Evolutionary conservation across 2,797 vertebrate species (phyloP).

Genomic region (Tachyglossus aculeatus): DNA sequence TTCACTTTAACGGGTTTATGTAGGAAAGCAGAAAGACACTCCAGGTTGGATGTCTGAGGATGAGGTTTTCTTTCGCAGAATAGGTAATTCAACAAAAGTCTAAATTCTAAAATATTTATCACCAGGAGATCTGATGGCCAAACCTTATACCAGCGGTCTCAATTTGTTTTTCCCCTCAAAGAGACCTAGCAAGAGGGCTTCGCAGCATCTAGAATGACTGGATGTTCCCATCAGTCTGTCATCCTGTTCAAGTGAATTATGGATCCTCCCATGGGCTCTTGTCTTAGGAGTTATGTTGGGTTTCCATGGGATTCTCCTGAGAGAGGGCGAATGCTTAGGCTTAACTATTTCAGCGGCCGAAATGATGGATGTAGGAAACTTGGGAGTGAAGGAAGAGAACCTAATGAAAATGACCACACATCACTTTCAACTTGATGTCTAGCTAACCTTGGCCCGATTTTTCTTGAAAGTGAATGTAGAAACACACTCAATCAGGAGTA

Average conservation of each 20-base stretch:
- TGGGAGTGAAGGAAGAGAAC: neutral
- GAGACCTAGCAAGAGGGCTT: neutral
- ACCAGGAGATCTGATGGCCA: no score
- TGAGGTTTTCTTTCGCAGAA: no score
- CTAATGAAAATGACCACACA: neutral
- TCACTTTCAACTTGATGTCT: constrained; percentile 11
- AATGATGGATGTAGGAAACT: neutral
- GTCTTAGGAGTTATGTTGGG: neutral
- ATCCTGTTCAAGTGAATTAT: neutral
- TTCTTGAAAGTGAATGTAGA: neutral
- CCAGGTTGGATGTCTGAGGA: no score
- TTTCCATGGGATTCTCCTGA: neutral
- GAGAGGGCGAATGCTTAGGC: neutral
- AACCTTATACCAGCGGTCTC: neutral
- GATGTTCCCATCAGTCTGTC: neutral
- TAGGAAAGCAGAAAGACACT: no score
- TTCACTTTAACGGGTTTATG: no score
- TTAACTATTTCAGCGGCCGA: neutral
- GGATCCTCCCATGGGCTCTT: neutral
- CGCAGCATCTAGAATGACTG: neutral
- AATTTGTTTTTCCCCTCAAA: neutral
- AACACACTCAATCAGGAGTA: constrained; percentile 11
- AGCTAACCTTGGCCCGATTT: neutral
- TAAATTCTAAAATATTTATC: no score
- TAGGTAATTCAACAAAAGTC: no score